Conservation (phyloP, 2,797 vertebrate species). For the Borostomias antarcticus region DNA sequence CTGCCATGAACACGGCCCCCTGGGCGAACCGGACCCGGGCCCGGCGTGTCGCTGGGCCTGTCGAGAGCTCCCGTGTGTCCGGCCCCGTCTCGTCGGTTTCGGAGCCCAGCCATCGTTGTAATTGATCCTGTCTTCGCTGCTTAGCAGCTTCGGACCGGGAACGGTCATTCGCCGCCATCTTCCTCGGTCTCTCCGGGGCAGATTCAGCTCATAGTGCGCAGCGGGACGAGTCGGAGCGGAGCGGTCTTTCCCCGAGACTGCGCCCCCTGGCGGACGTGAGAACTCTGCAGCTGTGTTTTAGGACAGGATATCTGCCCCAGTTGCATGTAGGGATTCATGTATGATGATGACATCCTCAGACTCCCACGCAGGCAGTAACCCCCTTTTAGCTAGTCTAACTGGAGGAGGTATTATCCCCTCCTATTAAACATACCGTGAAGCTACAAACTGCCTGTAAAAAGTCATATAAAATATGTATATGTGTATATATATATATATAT, state of each 20-base stretch:
- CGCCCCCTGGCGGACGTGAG: slow-evolving; percentile 70
- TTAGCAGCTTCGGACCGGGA: slow-evolving; percentile 86
- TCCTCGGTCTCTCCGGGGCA: slow-evolving; percentile 65
- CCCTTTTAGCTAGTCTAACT: not conserved
- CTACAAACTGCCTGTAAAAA: no score
- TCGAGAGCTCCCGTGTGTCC: slow-evolving; percentile 50
- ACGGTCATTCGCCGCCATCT: slow-evolving; percentile 88
- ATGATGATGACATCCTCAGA: not conserved
- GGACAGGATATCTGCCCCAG: not conserved
- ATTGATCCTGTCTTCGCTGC: slow-evolving; percentile 83
- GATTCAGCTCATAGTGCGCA: slow-evolving; percentile 71
- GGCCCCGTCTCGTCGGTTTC: slow-evolving; percentile 77
- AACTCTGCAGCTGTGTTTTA: slow-evolving; percentile 31
- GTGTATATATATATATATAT: no score
- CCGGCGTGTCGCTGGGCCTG: slow-evolving; percentile 61
- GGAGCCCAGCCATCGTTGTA: slow-evolving; percentile 82
- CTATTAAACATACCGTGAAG: no score
- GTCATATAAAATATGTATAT: no score
- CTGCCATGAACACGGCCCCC: slow-evolving; percentile 87
- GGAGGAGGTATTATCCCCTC: no score
- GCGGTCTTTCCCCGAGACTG: slow-evolving; percentile 34
- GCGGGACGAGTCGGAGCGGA: slow-evolving; percentile 54
- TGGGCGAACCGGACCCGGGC: slow-evolving; percentile 82
- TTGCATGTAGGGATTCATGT: not conserved
- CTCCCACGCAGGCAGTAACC: not conserved